Evolutionary conservation across 1,140 invertebrate species (phyloP), one percentile per base, ranked within the genome.

Genomic region (Papilio polyxenes): DNA sequence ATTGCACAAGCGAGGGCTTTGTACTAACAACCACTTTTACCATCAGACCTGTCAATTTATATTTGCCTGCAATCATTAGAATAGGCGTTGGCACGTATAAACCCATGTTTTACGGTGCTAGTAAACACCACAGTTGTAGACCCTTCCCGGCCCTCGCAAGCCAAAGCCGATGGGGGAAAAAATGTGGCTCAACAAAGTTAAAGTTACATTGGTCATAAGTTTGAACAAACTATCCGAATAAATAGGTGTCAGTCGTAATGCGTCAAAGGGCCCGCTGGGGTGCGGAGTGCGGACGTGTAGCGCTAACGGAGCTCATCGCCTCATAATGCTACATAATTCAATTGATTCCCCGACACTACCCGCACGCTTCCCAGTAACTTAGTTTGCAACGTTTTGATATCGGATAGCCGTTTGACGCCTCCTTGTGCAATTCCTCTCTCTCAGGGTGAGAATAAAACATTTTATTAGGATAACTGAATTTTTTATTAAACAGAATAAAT

Each of bases 261-360:
- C 90, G 89, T 93, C 89, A 91, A 85, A 82, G 72, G 84, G 85
- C 86, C 87, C 88, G 85, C 83, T 15, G 89, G 89, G 91, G 89
- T 86, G 87, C 87, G 86, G 88, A 92, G 89, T 85, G 86, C 87
- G 86, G 88, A 93, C 92, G 92, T 92, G 92, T 88, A 89, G 83
- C 86, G 91, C 90, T 92, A 92, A 89, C 84, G 88, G 91, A 93
- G 90, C 90, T 86, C 88, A 87, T 90, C 91, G 88, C 89, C 89
- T 94, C 89, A 93, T 93, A 94, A 94, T 92, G 93, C 89, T 91
- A 92, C 92, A 90, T 93, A 93, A 94, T 92, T 94, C 92, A 92
- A 94, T 94, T 94, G 91, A 93, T 93, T 93, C 91, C 91, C 91
- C 91, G 86, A 92, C 91, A 92, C 91, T 92, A 92, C 91, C 91